Evolutionary conservation across 2,888 invertebrate genomes (phyloP), one percentile per base, ranked within the genome.

Genomic region (Acrocyrtus sp.): DNA sequence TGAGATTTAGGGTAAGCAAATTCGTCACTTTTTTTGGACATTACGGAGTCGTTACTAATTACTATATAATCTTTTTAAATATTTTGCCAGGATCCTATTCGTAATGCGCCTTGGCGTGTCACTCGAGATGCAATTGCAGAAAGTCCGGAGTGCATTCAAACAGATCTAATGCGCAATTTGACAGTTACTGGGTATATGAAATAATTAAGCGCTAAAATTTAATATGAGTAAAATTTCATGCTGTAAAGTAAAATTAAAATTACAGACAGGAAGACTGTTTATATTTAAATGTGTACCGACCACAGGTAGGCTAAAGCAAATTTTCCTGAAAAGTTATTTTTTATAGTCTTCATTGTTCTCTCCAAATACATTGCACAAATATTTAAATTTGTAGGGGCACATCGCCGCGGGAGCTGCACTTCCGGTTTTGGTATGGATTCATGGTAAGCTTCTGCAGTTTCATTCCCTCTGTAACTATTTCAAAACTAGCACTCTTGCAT

Each of bases 1-100:
- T 95, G 73, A 87, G 96, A 82, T 96, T 95, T 85, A 88, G 92
- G 27, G 78, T 78, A 10, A 3, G 53, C 58, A 19, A 17, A 12
- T 22, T 41, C 24, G 47, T 60, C 8, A 39, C 12, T 15, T 24
- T 39, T 57, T 12, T 12, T 8, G 19, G 19, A 22, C 15, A 15
- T n/a, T 22, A 22, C 50, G 53, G 22, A 22, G 10, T 12, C 45
- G n/a, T n/a, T 22, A 41, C 6, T n/a, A n/a, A n/a, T n/a, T n/a
- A n/a, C n/a, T n/a, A n/a, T n/a, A n/a, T n/a, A n/a, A n/a, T n/a
- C n/a, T n/a, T n/a, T n/a, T n/a, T n/a, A n/a, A n/a, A n/a, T n/a
- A n/a, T n/a, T n/a, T n/a, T n/a, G n/a, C n/a, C 29, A 80, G 79
- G 70, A 56, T 15, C 80, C 80, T 0, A 45, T 50, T 1, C 69